These are phyloP conservation scores for Tachycineta bicolor DNA, from an alignment of 2,113 vertebrate genomes.

Conservation along the genomic window DNA sequence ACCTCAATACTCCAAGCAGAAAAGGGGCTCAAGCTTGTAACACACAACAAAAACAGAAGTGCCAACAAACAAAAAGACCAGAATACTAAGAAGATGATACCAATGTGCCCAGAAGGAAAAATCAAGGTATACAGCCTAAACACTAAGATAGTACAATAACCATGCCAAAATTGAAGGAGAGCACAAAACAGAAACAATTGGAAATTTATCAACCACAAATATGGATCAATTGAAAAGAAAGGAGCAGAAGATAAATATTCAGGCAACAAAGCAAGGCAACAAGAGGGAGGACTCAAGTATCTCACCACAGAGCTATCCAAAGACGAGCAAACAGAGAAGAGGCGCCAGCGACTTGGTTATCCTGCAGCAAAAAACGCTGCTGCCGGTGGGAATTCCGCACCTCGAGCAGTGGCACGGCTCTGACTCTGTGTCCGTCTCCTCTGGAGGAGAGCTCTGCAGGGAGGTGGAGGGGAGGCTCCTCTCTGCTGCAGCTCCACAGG, in stretches of 20 bases:
- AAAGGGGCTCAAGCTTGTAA: background rate
- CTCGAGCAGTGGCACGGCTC: background rate
- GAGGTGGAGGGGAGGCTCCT: background rate
- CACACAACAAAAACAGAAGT: background rate
- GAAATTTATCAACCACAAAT: background rate
- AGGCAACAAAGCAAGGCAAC: background rate
- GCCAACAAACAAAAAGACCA: background rate
- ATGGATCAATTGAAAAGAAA: background rate
- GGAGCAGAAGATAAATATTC: background rate
- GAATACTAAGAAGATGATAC: background rate
- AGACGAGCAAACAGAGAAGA: accelerated
- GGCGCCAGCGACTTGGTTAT: background rate
- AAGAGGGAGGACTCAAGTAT: background rate
- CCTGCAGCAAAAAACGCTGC: background rate
- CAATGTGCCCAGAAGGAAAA: background rate
- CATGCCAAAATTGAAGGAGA: background rate
- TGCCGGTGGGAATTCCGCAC: accelerated
- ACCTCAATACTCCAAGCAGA: background rate
- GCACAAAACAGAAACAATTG: background rate
- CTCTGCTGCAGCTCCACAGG: background rate
- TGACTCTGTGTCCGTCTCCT: no score
- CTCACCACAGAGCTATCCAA: background rate
- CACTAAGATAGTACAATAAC: background rate
- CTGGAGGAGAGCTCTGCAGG: background rate
- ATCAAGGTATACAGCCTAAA: background rate